Evolutionary conservation across 1,140 invertebrate genomes (phyloP).

Genomic region (Watersipora subatra): DNA sequence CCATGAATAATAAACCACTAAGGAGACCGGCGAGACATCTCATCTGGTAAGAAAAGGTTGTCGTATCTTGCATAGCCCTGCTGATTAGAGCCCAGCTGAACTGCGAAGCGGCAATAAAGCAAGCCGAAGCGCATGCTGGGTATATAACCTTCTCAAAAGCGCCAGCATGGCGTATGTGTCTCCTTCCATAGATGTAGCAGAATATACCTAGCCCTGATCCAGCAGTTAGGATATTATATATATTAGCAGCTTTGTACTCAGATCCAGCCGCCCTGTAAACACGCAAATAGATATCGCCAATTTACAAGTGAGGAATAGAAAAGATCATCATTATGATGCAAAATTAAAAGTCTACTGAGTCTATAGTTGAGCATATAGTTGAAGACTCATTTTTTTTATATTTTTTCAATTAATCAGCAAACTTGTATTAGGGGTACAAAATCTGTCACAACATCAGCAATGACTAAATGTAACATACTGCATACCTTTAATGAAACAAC

Average conservation of each 20-base stretch:
- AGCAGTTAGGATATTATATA: background rate
- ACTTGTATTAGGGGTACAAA: too few relatives aligned
- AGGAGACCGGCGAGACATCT: background rate
- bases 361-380: too few relatives aligned
- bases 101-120: background rate
- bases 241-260: background rate
- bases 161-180: background rate
- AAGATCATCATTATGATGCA: too few relatives aligned
- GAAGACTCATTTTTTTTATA: too few relatives aligned
- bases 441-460: too few relatives aligned
- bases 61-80: background rate
- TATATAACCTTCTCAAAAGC: background rate
- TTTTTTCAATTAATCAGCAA: too few relatives aligned
- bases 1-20: background rate
- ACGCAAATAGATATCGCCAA: too few relatives aligned
- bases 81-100: background rate
- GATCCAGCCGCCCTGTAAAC: background rate
- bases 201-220: background rate
- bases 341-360: too few relatives aligned
- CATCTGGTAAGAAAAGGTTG: background rate
- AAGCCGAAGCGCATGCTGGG: background rate
- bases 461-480: too few relatives aligned
- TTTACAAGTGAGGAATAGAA: too few relatives aligned
- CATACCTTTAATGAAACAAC: too few relatives aligned
- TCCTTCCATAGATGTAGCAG: background rate